phyloP scores from a whole-genome alignment of 2,797 vertebrate genomes.

The Phataginus tricuspis region DNA sequence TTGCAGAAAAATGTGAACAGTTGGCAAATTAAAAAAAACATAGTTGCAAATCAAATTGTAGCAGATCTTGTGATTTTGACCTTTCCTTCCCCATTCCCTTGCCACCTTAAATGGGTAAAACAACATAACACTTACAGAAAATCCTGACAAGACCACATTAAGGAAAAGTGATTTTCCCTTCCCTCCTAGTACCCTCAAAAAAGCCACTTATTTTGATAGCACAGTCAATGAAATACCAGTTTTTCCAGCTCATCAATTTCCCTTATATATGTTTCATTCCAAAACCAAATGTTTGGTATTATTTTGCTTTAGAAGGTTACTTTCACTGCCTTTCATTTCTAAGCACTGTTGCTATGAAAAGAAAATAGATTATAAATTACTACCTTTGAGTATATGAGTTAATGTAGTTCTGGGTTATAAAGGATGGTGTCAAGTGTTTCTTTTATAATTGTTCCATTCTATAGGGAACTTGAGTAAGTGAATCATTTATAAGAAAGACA shows the following conservation, averaged over 20 bases:
- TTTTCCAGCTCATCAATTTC: constrained; percentile 61
- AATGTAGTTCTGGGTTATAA: background rate
- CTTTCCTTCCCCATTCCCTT: constrained; percentile 25
- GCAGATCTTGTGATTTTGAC: constrained; percentile 58
- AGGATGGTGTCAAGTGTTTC: background rate
- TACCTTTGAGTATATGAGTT: background rate
- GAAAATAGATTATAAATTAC: constrained; percentile 47
- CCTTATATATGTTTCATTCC: constrained; percentile 46
- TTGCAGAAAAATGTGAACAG: constrained; percentile 53
- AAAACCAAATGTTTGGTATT: constrained; percentile 49
- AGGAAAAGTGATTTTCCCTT: constrained; percentile 48
- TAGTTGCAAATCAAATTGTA: constrained; percentile 64
- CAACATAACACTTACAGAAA: background rate
- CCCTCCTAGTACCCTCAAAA: background rate
- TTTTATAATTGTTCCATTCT: constrained; percentile 42
- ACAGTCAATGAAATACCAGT: constrained; percentile 29
- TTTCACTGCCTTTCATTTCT: constrained; percentile 46
- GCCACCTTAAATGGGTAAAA: constrained; percentile 41
- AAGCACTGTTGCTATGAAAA: constrained; percentile 33
- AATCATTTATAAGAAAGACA: constrained; percentile 46
- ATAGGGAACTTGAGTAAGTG: constrained; percentile 27
- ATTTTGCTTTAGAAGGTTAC: constrained; percentile 53
- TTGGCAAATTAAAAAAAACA: constrained; percentile 54
- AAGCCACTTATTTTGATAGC: constrained; percentile 31
- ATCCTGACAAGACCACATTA: constrained; percentile 43